Evolutionary conservation across 1,140 invertebrate genomes (phyloP).

Genomic region (Panagrolaimus sp.): DNA sequence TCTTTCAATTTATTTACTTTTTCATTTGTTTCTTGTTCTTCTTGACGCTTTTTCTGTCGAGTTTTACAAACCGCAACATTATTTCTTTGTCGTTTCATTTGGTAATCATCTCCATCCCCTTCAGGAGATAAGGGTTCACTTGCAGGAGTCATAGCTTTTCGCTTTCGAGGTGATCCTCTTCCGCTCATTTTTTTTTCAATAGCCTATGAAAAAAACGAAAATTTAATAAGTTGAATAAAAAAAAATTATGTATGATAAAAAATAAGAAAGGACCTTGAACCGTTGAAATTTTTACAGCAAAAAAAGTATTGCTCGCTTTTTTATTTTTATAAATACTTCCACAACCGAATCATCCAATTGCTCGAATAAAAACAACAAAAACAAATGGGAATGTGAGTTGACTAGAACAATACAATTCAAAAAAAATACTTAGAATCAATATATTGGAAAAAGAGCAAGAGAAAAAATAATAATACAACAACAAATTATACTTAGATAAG

Average conservation of each 20-base stretch:
- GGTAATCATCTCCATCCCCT: constrained; percentile 31
- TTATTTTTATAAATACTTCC: background rate
- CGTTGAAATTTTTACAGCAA: too few species aligned
- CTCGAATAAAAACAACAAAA: background rate
- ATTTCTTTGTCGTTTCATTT: constrained; percentile 36
- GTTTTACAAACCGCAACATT: constrained; percentile 43
- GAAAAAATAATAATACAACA: too few species aligned
- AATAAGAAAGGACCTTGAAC: too few species aligned
- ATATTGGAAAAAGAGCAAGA: too few species aligned
- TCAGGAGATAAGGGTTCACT: background rate
- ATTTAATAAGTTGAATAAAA: background rate
- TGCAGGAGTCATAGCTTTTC: constrained; percentile 15
- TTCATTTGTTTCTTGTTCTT: constrained; percentile 34
- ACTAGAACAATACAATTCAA: constrained; percentile 9
- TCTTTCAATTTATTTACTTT: constrained; percentile 33
- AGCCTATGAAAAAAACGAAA: background rate
- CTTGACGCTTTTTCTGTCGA: constrained; percentile 39
- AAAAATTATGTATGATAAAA: too few species aligned
- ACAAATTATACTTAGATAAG: too few species aligned
- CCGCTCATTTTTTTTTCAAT: constrained; percentile 9
- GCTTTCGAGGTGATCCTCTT: constrained; percentile 17
- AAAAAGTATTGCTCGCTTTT: too few species aligned
- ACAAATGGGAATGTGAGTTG: constrained; percentile 4
- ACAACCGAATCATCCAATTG: background rate
- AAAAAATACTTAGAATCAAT: background rate